Evolutionary conservation across 2,888 invertebrate genomes (phyloP), one percentile per base, ranked within the genome.

Genomic region (Ichneumoninae sp.): DNA sequence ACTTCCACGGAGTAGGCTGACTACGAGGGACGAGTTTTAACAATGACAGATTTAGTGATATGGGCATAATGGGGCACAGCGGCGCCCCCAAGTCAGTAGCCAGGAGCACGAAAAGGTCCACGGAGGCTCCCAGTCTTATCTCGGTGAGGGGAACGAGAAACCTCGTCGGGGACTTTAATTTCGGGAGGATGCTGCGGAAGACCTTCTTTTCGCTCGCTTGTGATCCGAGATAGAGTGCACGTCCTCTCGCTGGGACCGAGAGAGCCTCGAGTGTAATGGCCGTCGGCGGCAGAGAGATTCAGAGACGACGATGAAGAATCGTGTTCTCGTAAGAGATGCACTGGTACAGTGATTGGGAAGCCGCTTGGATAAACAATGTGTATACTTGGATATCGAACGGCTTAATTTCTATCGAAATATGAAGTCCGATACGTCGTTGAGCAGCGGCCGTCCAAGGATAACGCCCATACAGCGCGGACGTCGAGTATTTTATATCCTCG

Each of bases 21-120:
- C 86, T 83, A 82, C 84, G 82, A 81, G 79, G 84, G 75, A 63
- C 86, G 84, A 85, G 75, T 80, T 82, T 89, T 87, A 87, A 88
- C 88, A 88, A 87, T 88, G 89, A 89, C 88, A 88, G 89, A 89
- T 89, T 87, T 86, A 84, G 82, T 83, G 88, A 89, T 89, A 88
- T 75, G 82, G 69, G 78, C 81, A 84, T 87, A 88, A 88, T 88
- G 87, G 88, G 79, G 70, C 82, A 75, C 52, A 60, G 36, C 54
- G 76, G 81, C 63, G 69, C 81, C 81, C 63, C 81, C 63, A 70
- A 82, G 66, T 60, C 73, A 81, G 76, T 74, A 81, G 84, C 81
- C 74, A 74, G 52, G 33, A 52, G 68, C 81, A 63, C 73, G 84
- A 81, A 73, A 81, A 68, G 76, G 60, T 81, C 76, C 60, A 50